Base-by-base conservation (phyloP, 2,113 vertebrate genomes). In the Austrofundulus limnaeus region DNA sequence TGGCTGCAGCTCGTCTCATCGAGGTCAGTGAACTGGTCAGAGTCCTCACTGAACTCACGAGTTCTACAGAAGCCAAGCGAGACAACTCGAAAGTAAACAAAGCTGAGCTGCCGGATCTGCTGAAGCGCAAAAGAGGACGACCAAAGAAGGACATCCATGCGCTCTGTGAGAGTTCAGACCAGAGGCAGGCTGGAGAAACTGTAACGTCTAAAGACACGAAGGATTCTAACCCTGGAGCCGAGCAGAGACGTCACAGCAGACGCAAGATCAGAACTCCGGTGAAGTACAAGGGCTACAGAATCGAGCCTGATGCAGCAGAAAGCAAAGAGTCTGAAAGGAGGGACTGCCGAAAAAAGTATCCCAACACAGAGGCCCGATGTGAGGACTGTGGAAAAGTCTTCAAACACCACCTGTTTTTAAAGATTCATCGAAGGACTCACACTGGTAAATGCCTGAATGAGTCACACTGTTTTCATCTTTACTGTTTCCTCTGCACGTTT, bases 381-480 rank as follows among this genome's bases (percentile, higher is more conserved):
- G 94, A 95, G 56, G 94, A 95, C 78, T 99, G 97, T 49, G 94
- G 93, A 67, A 98, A 97, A 87, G 92, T 94, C 5, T 97, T 98
- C 85, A 98, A 98, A 69, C 96, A 92, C 71, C 95, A 93, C 75
- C 91, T 97, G 56, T 97, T 99, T 80, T 83, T 99, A 76, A 94
- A 94, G 63, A 93, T 96, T 71, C 97, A 99, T 70, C 94, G 90
- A 47, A 91, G 96, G 63, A 97, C 93, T 43, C 97, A 99, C 61
- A 98, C 96, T 79, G 97, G 97, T 98, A 82, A 77, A 8, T 34
- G 31, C 10, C 9, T 34, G 31, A 34, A 10, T 34, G 31, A 34
- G 6, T 34, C 31, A 34, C 31, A 34, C 31, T 10, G 10, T 34
- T 34, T 34, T 4, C 25, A 28, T 28, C 25, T 28, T 34, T 34